A percentile compares a stretch with the other conserved stretches of the same genome.
Conservation (phyloP, 2,113 vertebrate genomes). For the Bostrychus sinensis region DNA sequence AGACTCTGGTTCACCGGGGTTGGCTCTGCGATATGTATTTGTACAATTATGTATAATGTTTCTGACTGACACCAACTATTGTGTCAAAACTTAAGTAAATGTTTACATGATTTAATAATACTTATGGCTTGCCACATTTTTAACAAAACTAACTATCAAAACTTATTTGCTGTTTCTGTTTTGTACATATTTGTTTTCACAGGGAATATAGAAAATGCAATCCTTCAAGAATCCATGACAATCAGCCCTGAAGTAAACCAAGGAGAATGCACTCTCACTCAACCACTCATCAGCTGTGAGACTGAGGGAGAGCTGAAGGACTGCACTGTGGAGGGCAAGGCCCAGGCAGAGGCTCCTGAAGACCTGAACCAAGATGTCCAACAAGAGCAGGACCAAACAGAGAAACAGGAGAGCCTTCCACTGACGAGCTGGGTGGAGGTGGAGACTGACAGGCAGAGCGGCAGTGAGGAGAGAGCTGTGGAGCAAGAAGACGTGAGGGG, state of each 20-base stretch:
- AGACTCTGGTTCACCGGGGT: too few species aligned
- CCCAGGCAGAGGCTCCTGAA: constrained; percentile 37
- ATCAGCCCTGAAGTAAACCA: constrained; percentile 23
- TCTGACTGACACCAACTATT: too few species aligned
- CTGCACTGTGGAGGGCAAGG: constrained; percentile 45
- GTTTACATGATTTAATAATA: too few species aligned
- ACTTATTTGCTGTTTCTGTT: neutral
- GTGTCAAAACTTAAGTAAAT: too few species aligned
- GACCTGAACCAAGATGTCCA: constrained; percentile 7
- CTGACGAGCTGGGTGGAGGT: constrained; percentile 75
- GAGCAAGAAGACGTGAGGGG: too few species aligned
- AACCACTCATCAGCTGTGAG: constrained; percentile 18
- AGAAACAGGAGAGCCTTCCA: constrained; percentile 41
- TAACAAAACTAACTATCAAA: too few species aligned
- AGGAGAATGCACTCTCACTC: constrained; percentile 1
- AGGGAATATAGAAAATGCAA: constrained; percentile 56
- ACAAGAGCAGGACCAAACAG: constrained; percentile 8
- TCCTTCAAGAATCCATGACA: constrained; percentile 58
- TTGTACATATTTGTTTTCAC: constrained; percentile 2
- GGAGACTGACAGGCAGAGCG: constrained; percentile 39
- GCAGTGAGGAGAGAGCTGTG: constrained; percentile 6
- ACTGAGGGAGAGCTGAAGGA: constrained; percentile 32
- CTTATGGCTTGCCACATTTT: too few species aligned
- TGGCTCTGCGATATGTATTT: too few species aligned
- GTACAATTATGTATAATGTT: too few species aligned